Base-by-base conservation (phyloP, 1,140 invertebrate genomes). In the Brachionus calyciflorus region DNA sequence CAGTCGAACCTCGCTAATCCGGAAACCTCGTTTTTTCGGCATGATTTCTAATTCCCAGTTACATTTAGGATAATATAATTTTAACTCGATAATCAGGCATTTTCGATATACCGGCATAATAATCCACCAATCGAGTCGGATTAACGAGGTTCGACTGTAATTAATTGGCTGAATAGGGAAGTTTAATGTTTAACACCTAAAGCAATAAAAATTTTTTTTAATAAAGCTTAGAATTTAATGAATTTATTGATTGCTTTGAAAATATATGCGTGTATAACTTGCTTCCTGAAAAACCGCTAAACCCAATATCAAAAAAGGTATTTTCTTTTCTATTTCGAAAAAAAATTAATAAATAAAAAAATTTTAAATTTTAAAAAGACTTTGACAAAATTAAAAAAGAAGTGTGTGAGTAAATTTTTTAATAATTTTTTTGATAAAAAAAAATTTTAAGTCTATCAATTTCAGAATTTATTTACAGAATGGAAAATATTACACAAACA, bases 241-340 rank as follows among this genome's bases (percentile, higher is more conserved):
- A 55, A 14, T 55, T 55, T 55, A n/a, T 55, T 12, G 33, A 55
- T 55, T 55, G 53, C 17, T 55, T 55, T 55, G 53, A 55, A n/a
- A 55, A 28, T 28, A 28, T 55, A 6, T 55, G 53, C 12, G 53
- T 55, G 3, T 55, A 28, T 21, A 55, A 55, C 19, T 28, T 55
- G 28, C n/a, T 55, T 5, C 53, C 53, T 1, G 53, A 55, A 26
- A 55, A 55, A n/a, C 26, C 53, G n/a, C 10, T 55, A n/a, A 17
- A 28, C 14, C 28, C 12, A 21, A 28, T 28, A 28, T 14, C 2
- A 28, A 28, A 55, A 55, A 55, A 30, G 17, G 53, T 55, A 55
- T n/a, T n/a, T n/a, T n/a, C n/a, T n/a, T n/a, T 55, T 9, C 24
- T 21, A 51, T 51, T 12, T 12, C 12, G 10, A 33, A 12, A 12